Evolutionary conservation across 1,140 invertebrate species (phyloP).

Genomic region (Oncopodura yosiiana): DNA sequence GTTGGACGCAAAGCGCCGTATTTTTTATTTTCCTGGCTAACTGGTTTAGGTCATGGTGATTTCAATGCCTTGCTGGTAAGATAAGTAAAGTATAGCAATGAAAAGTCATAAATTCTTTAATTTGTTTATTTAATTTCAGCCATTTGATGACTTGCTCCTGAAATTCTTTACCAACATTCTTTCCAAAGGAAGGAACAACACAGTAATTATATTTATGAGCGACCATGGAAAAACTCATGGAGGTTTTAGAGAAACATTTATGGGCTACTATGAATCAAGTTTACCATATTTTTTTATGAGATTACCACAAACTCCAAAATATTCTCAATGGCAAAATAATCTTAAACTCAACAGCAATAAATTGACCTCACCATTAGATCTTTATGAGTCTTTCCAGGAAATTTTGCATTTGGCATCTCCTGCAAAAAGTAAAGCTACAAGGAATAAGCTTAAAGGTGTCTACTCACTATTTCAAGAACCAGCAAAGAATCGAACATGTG

Average conservation of each 20-base stretch:
- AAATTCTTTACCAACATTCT: not conserved
- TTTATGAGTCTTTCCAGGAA: slow-evolving; percentile 10
- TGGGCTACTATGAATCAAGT: slow-evolving; percentile 22
- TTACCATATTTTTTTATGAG: slow-evolving; percentile 23
- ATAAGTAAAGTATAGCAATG: too few species aligned
- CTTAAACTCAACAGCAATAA: slow-evolving; percentile 6
- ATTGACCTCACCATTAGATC: slow-evolving; percentile 19
- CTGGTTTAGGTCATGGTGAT: slow-evolving; percentile 9
- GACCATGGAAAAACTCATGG: slow-evolving; percentile 24
- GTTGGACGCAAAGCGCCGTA: slow-evolving; percentile 1
- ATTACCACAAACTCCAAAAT: not conserved
- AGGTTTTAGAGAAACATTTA: slow-evolving; percentile 14
- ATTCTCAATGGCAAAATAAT: not conserved
- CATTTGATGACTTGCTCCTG: not conserved
- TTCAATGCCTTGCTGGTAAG: slow-evolving; percentile 13
- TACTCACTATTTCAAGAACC: slow-evolving; percentile 8
- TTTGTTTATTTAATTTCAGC: too few species aligned
- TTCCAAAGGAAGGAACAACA: slow-evolving; percentile 6
- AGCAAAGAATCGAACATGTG: slow-evolving; percentile 7
- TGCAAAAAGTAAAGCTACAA: not conserved
- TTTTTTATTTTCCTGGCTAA: slow-evolving; percentile 16
- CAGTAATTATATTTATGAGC: slow-evolving; percentile 19
- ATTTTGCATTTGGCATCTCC: not conserved
- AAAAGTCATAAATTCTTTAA: too few species aligned
- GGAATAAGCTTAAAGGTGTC: not conserved